phyloP scores from a whole-genome alignment of 2,888 invertebrate species.

The Nemotelus pantherinus region DNA sequence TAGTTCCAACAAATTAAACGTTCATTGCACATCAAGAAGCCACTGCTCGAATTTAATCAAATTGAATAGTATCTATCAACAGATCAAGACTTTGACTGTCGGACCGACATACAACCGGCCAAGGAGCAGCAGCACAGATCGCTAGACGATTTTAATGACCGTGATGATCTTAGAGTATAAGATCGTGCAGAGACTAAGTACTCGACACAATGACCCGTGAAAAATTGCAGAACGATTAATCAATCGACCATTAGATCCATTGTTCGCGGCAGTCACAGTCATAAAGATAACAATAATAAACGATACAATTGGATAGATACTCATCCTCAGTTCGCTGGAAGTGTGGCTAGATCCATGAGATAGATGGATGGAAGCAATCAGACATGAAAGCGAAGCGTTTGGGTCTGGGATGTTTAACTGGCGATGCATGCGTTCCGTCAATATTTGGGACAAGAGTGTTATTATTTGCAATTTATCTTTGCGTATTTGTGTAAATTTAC shows the following conservation, averaged over 20 bases:
- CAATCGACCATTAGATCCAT: conserved; percentile 41
- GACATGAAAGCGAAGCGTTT: background rate
- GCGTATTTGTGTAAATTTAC: too few relatives aligned
- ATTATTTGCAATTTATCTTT: too few relatives aligned
- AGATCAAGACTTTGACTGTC: conserved; percentile 30
- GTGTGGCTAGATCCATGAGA: background rate
- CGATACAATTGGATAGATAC: conserved; percentile 17
- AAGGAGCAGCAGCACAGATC: background rate
- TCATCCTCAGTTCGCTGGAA: background rate
- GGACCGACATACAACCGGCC: conserved; percentile 6
- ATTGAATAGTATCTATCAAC: conserved; percentile 25
- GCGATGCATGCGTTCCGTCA: too few relatives aligned
- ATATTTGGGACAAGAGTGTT: too few relatives aligned
- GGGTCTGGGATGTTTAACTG: background rate
- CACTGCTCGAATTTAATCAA: conserved; percentile 13
- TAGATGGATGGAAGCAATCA: conserved; percentile 17
- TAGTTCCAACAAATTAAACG: conserved; percentile 39
- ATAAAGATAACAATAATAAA: conserved; percentile 41
- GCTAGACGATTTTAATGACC: conserved; percentile 14
- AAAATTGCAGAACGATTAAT: conserved; percentile 43
- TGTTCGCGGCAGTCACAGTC: conserved; percentile 30
- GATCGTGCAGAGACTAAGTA: conserved; percentile 30
- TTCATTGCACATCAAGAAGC: conserved; percentile 18
- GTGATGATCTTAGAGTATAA: conserved; percentile 31
- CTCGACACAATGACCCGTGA: conserved; percentile 43